Base-by-base conservation (phyloP, 2,113 vertebrate species). In the Rhinopomastus cyanomelas region DNA sequence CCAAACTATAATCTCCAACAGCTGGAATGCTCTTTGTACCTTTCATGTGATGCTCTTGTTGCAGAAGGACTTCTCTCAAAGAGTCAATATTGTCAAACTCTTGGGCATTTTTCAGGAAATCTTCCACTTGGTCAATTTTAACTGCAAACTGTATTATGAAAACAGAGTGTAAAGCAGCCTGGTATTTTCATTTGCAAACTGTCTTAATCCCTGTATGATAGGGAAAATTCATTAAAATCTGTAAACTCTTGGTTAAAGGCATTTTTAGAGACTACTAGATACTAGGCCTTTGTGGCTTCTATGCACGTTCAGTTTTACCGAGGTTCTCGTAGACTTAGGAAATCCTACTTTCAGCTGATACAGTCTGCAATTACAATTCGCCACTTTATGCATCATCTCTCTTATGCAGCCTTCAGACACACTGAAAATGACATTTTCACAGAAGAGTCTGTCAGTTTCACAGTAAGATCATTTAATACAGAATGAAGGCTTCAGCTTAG, bases 111-210 rank as follows among this genome's bases (percentile, higher is more conserved):
- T 95, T 95, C 91, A 98, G 96, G 29, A 98, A 98, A 52, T 97
- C 97, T 97, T 99, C 98, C 34, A 97, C 96, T 95, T 98, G 96
- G 78, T 98, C 97, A 51, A 99, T 98, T 94, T 98, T 97, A 72
- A 96, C 91, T 77, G 98, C 96, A 97, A 99, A 99, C 99, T 99
- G 88, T 49, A 95, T 91, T 29, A 95, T 57, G 68, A 94, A 96
- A 65, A 95, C 20, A 94, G 8, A 14, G 26, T 32, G 39, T 5
- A 6, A 57, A 51, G 56, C 92, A 92, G 6, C 8, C 71, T 0
- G 0, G 6, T n/a, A 20, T 32, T 78, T 46, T 37, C 7, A 55
- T 74, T 49, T 56, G 16, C 11, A 65, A 39, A 56, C 26, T 15
- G 53, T 34, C 5, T 44, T 39, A 37, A 88, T 34, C 15, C 67